phyloP scores from a whole-genome alignment of 2,113 vertebrate species.

The Parus major region DNA sequence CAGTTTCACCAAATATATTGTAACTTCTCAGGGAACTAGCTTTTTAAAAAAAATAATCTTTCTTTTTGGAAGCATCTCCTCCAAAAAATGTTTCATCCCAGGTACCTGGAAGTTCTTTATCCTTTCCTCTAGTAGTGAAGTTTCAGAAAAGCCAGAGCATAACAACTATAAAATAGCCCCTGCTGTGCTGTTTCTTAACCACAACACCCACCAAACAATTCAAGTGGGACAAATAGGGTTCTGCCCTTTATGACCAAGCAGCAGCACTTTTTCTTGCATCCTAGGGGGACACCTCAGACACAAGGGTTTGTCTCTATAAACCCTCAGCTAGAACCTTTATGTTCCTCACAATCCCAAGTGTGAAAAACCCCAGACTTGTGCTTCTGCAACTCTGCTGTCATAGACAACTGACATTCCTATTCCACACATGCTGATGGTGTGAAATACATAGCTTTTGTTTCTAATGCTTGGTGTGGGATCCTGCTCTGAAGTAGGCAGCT shows the following conservation, averaged over 20 bases:
- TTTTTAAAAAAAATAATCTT: background rate
- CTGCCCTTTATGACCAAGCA: background rate
- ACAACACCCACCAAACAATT: background rate
- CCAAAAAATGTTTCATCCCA: background rate
- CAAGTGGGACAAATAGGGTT: background rate
- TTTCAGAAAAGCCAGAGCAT: background rate
- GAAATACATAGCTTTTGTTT: background rate
- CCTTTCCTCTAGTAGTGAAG: background rate
- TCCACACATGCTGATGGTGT: background rate
- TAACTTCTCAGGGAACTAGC: background rate
- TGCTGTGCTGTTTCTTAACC: background rate
- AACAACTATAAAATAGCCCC: background rate
- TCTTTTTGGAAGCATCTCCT: background rate
- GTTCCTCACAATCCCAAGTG: background rate
- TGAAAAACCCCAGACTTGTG: background rate
- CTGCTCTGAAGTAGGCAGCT: background rate
- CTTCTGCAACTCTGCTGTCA: background rate
- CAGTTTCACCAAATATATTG: constrained; percentile 13
- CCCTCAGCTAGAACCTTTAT: background rate
- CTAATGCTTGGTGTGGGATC: background rate
- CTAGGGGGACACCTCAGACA: background rate
- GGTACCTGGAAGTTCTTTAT: background rate
- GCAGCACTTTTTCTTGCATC: background rate
- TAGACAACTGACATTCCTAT: background rate
- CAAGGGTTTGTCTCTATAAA: background rate